A percentile compares a stretch with the other conserved stretches of the same genome.
phyloP scores from a whole-genome alignment of 2,888 invertebrate genomes.

The Ashinkailepas kermadecensis region DNA sequence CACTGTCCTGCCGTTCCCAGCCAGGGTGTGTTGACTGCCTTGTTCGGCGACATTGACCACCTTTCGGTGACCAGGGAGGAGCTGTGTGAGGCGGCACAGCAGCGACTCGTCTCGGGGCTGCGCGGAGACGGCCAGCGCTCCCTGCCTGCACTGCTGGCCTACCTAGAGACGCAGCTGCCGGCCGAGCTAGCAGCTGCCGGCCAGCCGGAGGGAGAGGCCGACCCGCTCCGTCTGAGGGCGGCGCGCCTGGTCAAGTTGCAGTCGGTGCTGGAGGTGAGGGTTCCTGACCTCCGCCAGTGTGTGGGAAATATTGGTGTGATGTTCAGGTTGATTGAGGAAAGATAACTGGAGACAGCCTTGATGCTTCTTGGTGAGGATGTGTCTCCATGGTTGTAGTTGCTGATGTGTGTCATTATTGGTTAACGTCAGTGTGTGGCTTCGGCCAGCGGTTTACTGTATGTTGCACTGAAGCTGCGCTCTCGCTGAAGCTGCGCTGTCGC shows the following conservation, averaged over 20 bases:
- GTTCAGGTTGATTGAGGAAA: too few species aligned
- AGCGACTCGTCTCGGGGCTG: conserved; percentile 51
- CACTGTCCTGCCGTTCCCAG: too few species aligned
- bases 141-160: conserved; percentile 95
- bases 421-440: too few species aligned
- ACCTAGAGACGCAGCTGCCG: conserved; percentile 95
- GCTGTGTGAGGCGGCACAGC: conserved; percentile 43
- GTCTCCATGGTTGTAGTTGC: too few species aligned
- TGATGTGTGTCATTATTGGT: too few species aligned
- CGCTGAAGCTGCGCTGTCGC: too few species aligned
- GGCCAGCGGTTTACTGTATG: too few species aligned
- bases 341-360: too few species aligned
- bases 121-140: conserved; percentile 71
- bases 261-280: neutral
- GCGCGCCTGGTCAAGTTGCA: neutral
- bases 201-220: neutral
- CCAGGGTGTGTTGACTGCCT: too few species aligned
- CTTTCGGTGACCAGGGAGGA: conserved; percentile 39
- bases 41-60: too few species aligned
- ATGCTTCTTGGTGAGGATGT: too few species aligned
- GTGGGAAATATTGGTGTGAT: neutral
- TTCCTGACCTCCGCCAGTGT: neutral
- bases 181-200: conserved; percentile 74
- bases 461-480: too few species aligned
- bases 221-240: neutral